Percentiles rank a stretch among this genome's conserved stretches.
Conservation (phyloP, 1,140 invertebrate genomes). For the Phortica variegata region DNA sequence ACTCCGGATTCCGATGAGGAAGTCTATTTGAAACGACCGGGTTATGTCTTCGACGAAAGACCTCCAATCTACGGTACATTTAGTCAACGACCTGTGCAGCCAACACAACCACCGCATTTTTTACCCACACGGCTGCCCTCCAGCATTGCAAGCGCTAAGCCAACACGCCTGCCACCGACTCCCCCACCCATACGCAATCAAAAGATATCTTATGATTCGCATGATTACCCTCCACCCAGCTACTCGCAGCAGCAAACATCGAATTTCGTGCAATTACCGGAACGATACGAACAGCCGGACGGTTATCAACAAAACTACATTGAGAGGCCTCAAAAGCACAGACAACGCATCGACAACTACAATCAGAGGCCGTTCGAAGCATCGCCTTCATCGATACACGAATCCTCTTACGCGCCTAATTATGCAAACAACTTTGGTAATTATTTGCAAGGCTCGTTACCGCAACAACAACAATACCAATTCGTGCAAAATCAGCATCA, state of each 20-base stretch:
- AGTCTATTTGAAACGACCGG: constrained; percentile 42
- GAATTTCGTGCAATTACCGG: constrained; percentile 43
- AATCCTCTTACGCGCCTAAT: constrained; percentile 30
- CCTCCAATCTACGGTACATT: constrained; percentile 9
- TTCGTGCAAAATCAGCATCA: constrained; percentile 8
- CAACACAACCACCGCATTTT: not conserved
- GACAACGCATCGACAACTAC: constrained; percentile 25
- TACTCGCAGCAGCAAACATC: constrained; percentile 47
- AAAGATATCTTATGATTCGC: constrained; percentile 51
- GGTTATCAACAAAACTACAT: constrained; percentile 2
- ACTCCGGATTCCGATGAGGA: constrained; percentile 23
- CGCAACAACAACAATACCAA: not conserved
- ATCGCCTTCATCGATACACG: constrained; percentile 15
- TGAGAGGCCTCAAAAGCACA: not conserved
- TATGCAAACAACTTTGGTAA: constrained; percentile 57
- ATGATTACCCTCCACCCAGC: constrained; percentile 52
- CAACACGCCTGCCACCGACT: constrained; percentile 8
- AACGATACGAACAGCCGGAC: constrained; percentile 5
- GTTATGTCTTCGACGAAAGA: constrained; percentile 48
- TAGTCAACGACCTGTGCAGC: constrained; percentile 7
- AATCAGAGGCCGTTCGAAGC: constrained; percentile 30
- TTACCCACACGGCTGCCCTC: constrained; percentile 16
- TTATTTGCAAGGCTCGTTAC: constrained; percentile 46
- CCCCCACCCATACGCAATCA: constrained; percentile 20
- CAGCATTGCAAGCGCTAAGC: too few relatives aligned